phyloP scores from a whole-genome alignment of 2,888 invertebrate genomes.

The Drosophila cognata region DNA sequence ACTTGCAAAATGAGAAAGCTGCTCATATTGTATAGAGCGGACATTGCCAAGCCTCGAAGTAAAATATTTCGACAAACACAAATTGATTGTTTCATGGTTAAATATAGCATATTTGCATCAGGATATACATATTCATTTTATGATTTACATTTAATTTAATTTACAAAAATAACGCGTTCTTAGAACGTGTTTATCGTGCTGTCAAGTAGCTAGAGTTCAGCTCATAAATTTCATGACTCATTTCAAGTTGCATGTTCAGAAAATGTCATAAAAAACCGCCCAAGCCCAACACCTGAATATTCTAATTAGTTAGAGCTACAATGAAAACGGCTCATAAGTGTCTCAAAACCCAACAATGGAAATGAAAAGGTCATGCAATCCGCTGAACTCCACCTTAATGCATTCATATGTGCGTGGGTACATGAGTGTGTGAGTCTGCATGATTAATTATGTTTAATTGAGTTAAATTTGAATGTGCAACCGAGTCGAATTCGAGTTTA shows the following conservation, averaged over 20 bases:
- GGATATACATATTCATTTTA: constrained; percentile 1
- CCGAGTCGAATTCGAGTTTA: constrained; percentile 48
- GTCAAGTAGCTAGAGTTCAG: too few species aligned
- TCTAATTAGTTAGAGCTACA: constrained; percentile 51
- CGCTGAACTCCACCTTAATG: constrained; percentile 11
- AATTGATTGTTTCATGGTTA: too few species aligned
- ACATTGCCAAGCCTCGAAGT: not conserved
- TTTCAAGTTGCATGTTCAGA: constrained; percentile 14
- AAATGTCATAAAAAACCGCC: not conserved
- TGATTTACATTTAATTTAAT: constrained; percentile 3
- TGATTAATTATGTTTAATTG: constrained; percentile 72
- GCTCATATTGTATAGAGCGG: not conserved
- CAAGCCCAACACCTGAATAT: constrained; percentile 35
- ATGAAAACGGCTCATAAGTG: constrained; percentile 19
- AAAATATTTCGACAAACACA: not conserved
- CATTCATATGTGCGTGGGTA: constrained; percentile 12
- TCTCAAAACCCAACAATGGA: constrained; percentile 15
- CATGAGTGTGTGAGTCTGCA: constrained; percentile 38
- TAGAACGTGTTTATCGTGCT: constrained; percentile 4
- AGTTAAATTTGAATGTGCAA: constrained; percentile 55
- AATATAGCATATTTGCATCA: not conserved
- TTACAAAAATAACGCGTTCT: constrained; percentile 18
- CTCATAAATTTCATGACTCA: constrained; percentile 37
- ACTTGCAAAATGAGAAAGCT: too few species aligned
- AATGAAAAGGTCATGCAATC: constrained; percentile 42